Base-by-base conservation (phyloP, 2,888 invertebrate species). In the Scaeva pyrastri region DNA sequence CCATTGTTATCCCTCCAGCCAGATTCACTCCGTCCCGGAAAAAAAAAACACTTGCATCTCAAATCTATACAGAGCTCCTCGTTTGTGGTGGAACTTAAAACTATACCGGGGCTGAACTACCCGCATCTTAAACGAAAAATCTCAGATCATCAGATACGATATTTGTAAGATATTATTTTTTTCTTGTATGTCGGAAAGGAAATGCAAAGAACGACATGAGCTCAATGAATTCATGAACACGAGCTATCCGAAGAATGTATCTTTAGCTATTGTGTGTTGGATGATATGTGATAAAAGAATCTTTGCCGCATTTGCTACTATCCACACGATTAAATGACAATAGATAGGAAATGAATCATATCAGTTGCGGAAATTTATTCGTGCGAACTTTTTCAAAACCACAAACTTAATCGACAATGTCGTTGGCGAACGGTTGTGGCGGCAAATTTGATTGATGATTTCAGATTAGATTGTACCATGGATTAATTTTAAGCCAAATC, bases 211-310 rank as follows among this genome's bases (percentile, higher is more conserved):
- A 76, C 85, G 73, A 81, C 68, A 48, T 85, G 21, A 81, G 68
- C 50, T 86, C 77, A 86, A 86, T 86, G 48, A 82, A 86, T 86
- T 77, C 85, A 85, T 81, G 76, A 85, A 81, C 85, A 85, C 76
- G 85, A 70, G 60, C 64, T 64, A 82, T 86, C 73, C 43, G 31
- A 50, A 62, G 62, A 68, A 81, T 70, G 66, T 41, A 64, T 79
- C 64, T 78, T 64, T 71, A 71, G 31, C 6, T 31, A 64, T 78
- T 60, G 68, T 48, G 68, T 60, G 50, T 48, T 12, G 21, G 1
- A 12, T 14, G 12, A 5, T 7, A 19, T 39, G 14, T 55, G 73
- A 81, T 85, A 76, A 85, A 80, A 85, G 85, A 85, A 85, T 80
- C 85, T 85, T 85, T 76, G 80, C 72, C 72, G 85, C 75, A n/a